These are phyloP conservation scores for Pachyuromys duprasi DNA, from an alignment of 2,797 vertebrate genomes.

Conservation along the genomic window DNA sequence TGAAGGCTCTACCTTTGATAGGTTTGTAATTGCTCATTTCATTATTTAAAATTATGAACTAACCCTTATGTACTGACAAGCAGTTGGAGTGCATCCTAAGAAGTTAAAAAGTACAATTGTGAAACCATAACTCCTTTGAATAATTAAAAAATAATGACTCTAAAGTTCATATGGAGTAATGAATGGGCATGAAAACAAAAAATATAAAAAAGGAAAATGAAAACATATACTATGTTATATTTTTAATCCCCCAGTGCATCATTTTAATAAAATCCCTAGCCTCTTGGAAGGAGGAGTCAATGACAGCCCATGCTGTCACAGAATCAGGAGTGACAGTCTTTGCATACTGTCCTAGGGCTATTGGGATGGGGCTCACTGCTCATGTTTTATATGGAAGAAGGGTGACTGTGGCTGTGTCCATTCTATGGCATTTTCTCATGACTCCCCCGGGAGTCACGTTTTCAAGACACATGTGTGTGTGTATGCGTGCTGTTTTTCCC, in stretches of 20 bases:
- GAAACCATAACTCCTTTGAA: background rate
- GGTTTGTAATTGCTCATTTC: background rate
- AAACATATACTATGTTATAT: background rate
- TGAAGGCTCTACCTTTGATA: background rate
- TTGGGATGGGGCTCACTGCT: background rate
- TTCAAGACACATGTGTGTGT: background rate
- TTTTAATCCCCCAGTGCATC: background rate
- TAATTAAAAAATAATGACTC: background rate
- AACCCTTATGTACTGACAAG: background rate
- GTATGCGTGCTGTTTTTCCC: no score
- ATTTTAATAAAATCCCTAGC: slow-evolving; percentile 4
- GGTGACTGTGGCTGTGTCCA: background rate
- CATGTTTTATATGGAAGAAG: background rate
- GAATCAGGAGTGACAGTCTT: background rate
- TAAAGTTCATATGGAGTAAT: background rate
- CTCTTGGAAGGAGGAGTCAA: background rate
- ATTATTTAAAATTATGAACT: background rate
- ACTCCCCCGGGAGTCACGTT: background rate
- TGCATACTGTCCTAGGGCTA: background rate
- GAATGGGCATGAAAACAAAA: no score
- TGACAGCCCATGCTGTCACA: background rate
- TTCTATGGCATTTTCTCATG: background rate
- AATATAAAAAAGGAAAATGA: background rate
- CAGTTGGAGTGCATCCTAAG: background rate
- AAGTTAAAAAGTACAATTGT: background rate